Conservation (phyloP, 2,113 vertebrate species). For the Turdus rufiventris region DNA sequence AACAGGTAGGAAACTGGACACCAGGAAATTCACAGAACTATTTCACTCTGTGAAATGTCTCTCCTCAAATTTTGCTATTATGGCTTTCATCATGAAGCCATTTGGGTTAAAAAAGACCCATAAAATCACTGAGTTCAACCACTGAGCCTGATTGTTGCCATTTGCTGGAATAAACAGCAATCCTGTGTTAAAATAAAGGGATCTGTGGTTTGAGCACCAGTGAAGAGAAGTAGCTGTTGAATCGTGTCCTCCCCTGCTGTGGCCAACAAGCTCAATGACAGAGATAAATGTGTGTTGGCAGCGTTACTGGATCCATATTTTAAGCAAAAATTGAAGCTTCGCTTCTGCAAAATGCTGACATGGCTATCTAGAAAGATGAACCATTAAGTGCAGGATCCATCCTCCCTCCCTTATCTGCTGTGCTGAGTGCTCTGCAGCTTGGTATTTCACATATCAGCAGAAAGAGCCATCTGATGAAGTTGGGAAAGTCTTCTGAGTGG, state of each 20-base stretch:
- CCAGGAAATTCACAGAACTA: background rate
- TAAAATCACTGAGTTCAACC: background rate
- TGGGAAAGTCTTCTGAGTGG: background rate
- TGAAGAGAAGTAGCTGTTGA: background rate
- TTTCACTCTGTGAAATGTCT: background rate
- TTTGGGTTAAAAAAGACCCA: background rate
- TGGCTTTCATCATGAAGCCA: background rate
- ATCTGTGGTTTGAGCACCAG: background rate
- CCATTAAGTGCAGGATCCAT: background rate
- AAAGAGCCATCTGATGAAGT: background rate
- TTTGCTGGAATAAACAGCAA: background rate
- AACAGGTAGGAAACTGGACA: background rate
- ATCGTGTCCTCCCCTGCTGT: background rate
- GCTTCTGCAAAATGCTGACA: background rate
- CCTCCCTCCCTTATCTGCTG: background rate
- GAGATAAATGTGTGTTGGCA: constrained; percentile 55
- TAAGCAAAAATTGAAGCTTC: constrained; percentile 64
- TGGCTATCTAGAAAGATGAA: background rate
- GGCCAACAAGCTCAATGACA: background rate
- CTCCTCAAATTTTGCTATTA: background rate
- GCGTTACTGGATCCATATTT: constrained; percentile 28
- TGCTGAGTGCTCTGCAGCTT: background rate
- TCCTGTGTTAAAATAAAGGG: background rate
- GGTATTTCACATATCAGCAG: background rate
- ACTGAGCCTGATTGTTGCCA: background rate